Evolutionary conservation across 2,113 vertebrate species (phyloP).

Genomic region (Myrmecophaga tridactyla): DNA sequence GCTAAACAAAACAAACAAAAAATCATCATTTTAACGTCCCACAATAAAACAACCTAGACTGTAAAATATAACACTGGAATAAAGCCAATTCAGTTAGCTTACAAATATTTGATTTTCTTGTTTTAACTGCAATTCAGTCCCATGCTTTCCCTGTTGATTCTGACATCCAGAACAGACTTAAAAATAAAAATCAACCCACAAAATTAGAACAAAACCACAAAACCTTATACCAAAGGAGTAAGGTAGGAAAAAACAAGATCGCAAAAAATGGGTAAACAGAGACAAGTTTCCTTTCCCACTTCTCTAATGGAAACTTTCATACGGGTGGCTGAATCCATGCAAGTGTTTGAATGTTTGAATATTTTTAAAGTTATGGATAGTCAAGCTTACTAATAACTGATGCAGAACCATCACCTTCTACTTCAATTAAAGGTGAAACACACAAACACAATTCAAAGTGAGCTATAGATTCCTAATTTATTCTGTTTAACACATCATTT

Average conservation of each 20-base stretch:
- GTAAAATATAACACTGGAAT: conserved; percentile 43
- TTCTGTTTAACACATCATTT: not conserved
- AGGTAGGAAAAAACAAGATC: not conserved
- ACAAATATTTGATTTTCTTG: conserved; percentile 20
- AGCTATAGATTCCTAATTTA: not conserved
- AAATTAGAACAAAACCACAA: not conserved
- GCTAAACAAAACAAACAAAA: conserved; percentile 81
- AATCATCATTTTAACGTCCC: conserved; percentile 47
- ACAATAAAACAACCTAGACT: conserved; percentile 32
- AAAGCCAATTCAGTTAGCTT: conserved; percentile 38
- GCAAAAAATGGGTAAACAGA: not conserved
- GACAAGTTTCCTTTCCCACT: not conserved
- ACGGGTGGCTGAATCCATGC: not conserved
- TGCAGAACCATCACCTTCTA: conserved; percentile 21
- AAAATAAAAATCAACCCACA: not conserved
- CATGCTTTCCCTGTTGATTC: not conserved
- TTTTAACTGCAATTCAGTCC: conserved; percentile 3
- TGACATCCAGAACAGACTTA: not conserved
- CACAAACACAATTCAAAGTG: conserved; percentile 8
- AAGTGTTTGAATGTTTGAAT: not conserved
- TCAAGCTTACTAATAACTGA: conserved; percentile 32
- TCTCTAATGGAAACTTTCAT: not conserved
- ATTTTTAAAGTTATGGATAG: conserved; percentile 43
- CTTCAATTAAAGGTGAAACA: conserved; percentile 8
- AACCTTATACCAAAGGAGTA: not conserved